These are phyloP conservation scores for Dolichopus griseipennis DNA, from an alignment of 2,888 invertebrate genomes.

Conservation along the genomic window DNA sequence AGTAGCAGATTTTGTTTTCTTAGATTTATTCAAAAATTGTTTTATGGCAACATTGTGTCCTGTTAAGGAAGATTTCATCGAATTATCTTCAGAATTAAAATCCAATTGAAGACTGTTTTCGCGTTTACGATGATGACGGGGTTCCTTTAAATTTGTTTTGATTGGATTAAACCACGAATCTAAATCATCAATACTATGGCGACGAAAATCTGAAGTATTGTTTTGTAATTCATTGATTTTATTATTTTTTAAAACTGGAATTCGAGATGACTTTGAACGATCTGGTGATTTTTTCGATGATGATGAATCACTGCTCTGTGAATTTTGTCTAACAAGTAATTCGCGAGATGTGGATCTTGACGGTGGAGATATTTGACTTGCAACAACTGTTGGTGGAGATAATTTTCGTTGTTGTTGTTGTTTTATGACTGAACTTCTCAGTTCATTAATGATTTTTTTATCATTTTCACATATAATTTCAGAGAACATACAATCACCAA, in stretches of 20 bases:
- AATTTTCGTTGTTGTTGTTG: not conserved
- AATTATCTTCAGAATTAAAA: not conserved
- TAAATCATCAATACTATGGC: slow-evolving; percentile 25
- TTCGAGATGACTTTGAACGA: slow-evolving; percentile 12
- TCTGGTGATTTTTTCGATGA: slow-evolving; percentile 8
- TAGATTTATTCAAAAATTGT: not conserved
- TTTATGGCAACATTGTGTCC: not conserved
- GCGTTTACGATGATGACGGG: slow-evolving; percentile 13
- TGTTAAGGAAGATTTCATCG: not conserved
- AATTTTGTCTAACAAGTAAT: not conserved
- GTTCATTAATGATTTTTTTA: slow-evolving; percentile 15
- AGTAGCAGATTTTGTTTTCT: not conserved
- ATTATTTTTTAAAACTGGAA: slow-evolving; percentile 16
- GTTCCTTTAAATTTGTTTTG: slow-evolving; percentile 12
- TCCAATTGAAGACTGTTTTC: slow-evolving; percentile 17
- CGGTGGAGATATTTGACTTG: not conserved
- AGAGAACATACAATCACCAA: slow-evolving; percentile 18
- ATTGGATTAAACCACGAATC: slow-evolving; percentile 23
- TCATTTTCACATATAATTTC: slow-evolving; percentile 15
- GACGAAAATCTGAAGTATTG: slow-evolving; percentile 15
- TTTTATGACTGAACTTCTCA: slow-evolving; percentile 13
- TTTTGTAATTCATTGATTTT: slow-evolving; percentile 5
- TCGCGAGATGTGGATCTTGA: not conserved
- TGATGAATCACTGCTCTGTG: not conserved
- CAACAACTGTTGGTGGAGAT: slow-evolving; percentile 1